These are phyloP conservation scores for Temnothorax ravouxi DNA, from an alignment of 2,888 invertebrate species.

Conservation along the genomic window DNA sequence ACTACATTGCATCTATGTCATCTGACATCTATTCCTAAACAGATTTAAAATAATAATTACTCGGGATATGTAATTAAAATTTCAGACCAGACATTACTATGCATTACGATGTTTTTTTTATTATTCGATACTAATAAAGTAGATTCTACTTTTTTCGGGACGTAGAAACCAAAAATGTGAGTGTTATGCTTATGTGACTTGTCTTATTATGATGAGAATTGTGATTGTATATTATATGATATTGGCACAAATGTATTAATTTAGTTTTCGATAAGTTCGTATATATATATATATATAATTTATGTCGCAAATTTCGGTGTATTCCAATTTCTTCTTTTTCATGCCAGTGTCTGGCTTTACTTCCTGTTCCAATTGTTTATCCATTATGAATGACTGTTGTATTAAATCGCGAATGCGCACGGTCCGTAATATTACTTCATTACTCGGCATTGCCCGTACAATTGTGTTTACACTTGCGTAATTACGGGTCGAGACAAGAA, in stretches of 20 bases:
- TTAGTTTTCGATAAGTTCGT: neutral
- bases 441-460: conserved; percentile 36
- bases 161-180: neutral
- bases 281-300: neutral
- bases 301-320: neutral
- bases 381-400: neutral
- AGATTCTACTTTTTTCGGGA: neutral
- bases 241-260: neutral
- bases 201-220: neutral
- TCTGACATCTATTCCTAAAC: neutral
- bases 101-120: neutral
- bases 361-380: conserved; percentile 15
- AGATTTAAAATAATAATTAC: neutral
- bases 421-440: neutral
- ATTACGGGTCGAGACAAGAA: conserved; percentile 80
- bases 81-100: neutral
- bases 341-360: neutral
- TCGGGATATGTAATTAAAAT: neutral
- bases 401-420: conserved; percentile 1
- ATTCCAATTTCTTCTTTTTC: neutral
- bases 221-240: neutral
- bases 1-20: neutral
- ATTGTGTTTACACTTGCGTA: conserved; percentile 79
- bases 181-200: neutral
- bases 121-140: neutral